Percentiles rank a stretch among this genome's conserved stretches.
phyloP scores from a whole-genome alignment of 2,113 vertebrate species.

The Clarias magur region DNA sequence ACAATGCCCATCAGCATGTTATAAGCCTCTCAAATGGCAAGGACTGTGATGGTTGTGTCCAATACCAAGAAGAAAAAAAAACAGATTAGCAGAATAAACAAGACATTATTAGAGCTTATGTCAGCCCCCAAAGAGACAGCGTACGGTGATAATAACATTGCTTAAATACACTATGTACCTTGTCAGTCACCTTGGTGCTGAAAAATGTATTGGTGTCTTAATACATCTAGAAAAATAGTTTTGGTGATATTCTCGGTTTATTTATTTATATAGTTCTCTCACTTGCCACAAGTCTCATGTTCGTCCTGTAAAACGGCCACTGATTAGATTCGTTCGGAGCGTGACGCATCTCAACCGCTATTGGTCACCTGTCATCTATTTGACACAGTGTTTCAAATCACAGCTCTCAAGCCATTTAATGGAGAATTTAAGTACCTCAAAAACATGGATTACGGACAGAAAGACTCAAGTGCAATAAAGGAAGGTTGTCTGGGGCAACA shows the following conservation, averaged over 20 bases:
- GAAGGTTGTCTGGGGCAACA: conserved; percentile 28
- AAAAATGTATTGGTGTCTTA: not conserved
- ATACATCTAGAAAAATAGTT: not conserved
- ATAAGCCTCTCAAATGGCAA: conserved; percentile 27
- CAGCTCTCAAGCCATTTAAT: conserved; percentile 8
- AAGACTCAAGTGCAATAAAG: conserved; percentile 9
- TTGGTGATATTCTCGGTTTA: not conserved
- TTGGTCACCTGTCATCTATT: not conserved
- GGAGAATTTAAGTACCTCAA: conserved; percentile 24
- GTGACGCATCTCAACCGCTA: not conserved
- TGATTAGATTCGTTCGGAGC: not conserved
- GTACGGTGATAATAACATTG: conserved; percentile 28
- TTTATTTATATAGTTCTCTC: too few species aligned
- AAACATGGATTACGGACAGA: conserved; percentile 29
- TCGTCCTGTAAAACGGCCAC: not conserved
- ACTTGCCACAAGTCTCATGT: not conserved
- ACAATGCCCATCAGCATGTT: conserved; percentile 40
- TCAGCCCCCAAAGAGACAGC: conserved; percentile 19
- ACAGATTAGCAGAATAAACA: conserved; percentile 37
- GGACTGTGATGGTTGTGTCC: conserved; percentile 17
- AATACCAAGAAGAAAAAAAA: not conserved
- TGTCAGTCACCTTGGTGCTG: conserved; percentile 8
- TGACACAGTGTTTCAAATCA: not conserved
- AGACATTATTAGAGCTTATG: conserved; percentile 3
- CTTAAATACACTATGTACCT: conserved; percentile 26